A percentile compares a stretch with the other conserved stretches of the same genome.
phyloP scores from a whole-genome alignment of 2,888 invertebrate species.

The Scaptomyza caliginosa region DNA sequence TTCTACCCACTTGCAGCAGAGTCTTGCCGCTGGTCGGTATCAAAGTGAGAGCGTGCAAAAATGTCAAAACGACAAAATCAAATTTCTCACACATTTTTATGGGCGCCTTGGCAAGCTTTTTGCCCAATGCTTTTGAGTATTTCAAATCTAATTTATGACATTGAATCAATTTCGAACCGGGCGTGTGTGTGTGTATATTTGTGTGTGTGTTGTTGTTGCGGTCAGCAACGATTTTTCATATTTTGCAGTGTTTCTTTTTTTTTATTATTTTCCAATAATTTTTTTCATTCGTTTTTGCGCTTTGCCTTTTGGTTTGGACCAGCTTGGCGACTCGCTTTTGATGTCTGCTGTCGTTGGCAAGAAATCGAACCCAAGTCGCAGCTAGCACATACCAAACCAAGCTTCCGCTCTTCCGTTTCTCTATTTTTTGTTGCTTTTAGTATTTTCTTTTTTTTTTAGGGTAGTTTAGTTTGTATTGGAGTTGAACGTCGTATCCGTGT shows the following conservation, averaged over 20 bases:
- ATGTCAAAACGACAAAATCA: constrained; percentile 59
- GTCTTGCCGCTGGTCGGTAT: not conserved
- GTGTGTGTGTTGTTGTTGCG: constrained; percentile 30
- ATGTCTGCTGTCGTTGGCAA: constrained; percentile 69
- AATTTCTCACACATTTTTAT: constrained; percentile 74
- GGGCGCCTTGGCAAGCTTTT: constrained; percentile 45
- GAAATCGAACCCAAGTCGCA: constrained; percentile 64
- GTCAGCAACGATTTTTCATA: constrained; percentile 77
- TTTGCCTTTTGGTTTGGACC: constrained; percentile 35
- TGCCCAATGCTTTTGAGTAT: constrained; percentile 66
- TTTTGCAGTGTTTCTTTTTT: constrained; percentile 66
- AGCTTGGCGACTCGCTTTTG: constrained; percentile 53
- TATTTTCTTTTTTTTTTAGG: constrained; percentile 10
- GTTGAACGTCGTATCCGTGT: not conserved
- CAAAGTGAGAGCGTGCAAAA: constrained; percentile 33
- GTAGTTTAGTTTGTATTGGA: constrained; percentile 44
- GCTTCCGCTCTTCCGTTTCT: constrained; percentile 19
- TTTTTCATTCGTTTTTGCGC: constrained; percentile 24
- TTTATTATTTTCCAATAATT: constrained; percentile 49
- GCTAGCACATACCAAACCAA: constrained; percentile 32
- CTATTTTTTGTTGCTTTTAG: constrained; percentile 8
- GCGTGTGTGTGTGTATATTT: constrained; percentile 10
- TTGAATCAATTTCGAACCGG: constrained; percentile 71
- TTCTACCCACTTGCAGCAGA: not conserved
- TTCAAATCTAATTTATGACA: constrained; percentile 81